These are phyloP conservation scores for Sparidentex hasta DNA, from an alignment of 2,797 vertebrate species.

Conservation along the genomic window DNA sequence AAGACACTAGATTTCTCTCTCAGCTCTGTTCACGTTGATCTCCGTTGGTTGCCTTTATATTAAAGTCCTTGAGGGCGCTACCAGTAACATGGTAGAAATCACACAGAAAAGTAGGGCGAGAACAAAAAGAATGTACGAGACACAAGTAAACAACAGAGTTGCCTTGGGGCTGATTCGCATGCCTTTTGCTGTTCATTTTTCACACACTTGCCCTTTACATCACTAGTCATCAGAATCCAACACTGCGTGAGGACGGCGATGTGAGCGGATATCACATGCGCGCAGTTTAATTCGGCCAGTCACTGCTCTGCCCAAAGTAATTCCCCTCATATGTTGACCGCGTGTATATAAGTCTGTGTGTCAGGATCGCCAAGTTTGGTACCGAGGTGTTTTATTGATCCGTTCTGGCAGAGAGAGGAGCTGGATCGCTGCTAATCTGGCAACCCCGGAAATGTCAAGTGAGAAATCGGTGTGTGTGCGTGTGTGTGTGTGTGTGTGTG, in stretches of 20 bases:
- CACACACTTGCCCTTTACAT: constrained; percentile 48
- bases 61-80: constrained; percentile 12
- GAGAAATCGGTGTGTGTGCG: constrained; percentile 12
- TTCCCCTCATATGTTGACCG: constrained; percentile 44
- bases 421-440: constrained; percentile 62
- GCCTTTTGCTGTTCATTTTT: constrained; percentile 41
- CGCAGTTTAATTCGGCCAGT: constrained; percentile 39
- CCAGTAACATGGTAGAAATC: constrained; percentile 15
- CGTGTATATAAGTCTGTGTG: constrained; percentile 27
- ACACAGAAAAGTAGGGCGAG: constrained; percentile 44
- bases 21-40: constrained; percentile 11
- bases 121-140: neutral
- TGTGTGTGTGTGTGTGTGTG: constrained; percentile 1
- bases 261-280: constrained; percentile 26
- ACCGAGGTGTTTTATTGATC: constrained; percentile 60
- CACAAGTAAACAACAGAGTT: constrained; percentile 39
- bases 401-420: constrained; percentile 45
- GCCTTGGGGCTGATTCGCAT: constrained; percentile 35
- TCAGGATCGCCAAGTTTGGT: constrained; percentile 50
- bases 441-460: constrained; percentile 56
- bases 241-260: constrained; percentile 23
- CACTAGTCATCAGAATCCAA: constrained; percentile 37
- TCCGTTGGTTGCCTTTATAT: constrained; percentile 7
- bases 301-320: constrained; percentile 17
- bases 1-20: neutral